Conservation (phyloP, 2,888 invertebrate species). For the Diaphora mendica region DNA sequence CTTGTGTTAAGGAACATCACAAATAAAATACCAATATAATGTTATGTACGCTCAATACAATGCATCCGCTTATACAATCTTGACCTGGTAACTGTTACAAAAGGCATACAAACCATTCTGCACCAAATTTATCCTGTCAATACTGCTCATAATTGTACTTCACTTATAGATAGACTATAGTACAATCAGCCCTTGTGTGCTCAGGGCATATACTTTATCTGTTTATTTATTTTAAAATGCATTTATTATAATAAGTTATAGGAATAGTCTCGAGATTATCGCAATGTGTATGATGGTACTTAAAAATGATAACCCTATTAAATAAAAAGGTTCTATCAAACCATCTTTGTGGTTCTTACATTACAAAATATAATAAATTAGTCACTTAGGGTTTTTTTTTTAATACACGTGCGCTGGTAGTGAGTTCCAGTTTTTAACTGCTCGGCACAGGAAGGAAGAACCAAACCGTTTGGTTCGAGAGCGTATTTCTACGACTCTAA, state of each 20-base stretch:
- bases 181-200: constrained; percentile 65
- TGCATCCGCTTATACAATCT: constrained; percentile 64
- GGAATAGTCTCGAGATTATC: not conserved
- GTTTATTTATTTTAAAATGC: constrained; percentile 41
- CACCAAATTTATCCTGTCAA: constrained; percentile 20
- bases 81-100: constrained; percentile 57
- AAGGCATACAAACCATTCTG: constrained; percentile 31
- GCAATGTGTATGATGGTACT: not conserved
- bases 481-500: no score
- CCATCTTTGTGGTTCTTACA: not conserved
- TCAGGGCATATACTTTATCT: constrained; percentile 48
- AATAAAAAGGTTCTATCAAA: not conserved
- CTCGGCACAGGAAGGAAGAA: no score
- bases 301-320: not conserved
- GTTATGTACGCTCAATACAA: constrained; percentile 41
- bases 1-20: not conserved
- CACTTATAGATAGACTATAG: constrained; percentile 42
- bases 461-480: no score
- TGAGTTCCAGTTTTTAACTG: no score
- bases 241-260: constrained; percentile 7
- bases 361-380: no score
- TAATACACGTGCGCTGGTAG: no score
- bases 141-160: constrained; percentile 36
- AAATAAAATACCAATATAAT: not conserved
- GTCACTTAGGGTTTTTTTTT: no score